Percentiles rank a stretch among this genome's conserved stretches.
Evolutionary conservation across 2,797 vertebrate species (phyloP).

Genomic region (Hippoglossus hippoglossus): DNA sequence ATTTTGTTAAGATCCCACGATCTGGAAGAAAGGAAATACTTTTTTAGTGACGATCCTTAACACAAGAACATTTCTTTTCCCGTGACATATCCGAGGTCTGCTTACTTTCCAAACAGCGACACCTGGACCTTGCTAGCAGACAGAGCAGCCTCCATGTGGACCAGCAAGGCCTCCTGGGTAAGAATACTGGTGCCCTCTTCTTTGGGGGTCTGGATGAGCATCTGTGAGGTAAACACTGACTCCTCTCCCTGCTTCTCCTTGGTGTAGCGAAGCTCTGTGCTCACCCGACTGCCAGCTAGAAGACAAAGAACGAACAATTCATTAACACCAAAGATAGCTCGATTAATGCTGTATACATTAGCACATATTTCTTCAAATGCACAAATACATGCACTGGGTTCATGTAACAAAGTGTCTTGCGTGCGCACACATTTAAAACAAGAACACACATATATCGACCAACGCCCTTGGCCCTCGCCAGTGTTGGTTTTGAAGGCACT

Average conservation of each 20-base stretch:
- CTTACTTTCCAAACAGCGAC: conserved; percentile 98
- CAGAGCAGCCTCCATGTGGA: conserved; percentile 94
- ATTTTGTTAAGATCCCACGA: conserved; percentile 99
- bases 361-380: neutral
- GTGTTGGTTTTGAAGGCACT: conserved; percentile 81
- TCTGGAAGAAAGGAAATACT: conserved; percentile 74
- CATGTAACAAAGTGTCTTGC: conserved; percentile 41
- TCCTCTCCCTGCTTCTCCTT: conserved; percentile 98
- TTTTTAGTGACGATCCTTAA: neutral
- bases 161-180: conserved; percentile 91
- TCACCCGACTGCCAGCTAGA: conserved; percentile 95
- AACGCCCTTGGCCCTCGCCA: conserved; percentile 78
- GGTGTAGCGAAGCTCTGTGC: conserved; percentile 95
- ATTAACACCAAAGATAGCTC: conserved; percentile 21
- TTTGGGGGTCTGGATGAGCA: conserved; percentile 96
- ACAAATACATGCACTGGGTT: conserved; percentile 35
- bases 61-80: neutral
- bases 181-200: conserved; percentile 91
- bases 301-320: conserved; percentile 33
- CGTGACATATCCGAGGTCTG: conserved; percentile 19
- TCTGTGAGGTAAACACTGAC: conserved; percentile 94
- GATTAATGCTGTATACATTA: neutral
- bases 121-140: conserved; percentile 97
- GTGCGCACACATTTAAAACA: conserved; percentile 41
- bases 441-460: conserved; percentile 72